Evolutionary conservation across 2,113 vertebrate species (phyloP).

Genomic region (Calidris pugnax): DNA sequence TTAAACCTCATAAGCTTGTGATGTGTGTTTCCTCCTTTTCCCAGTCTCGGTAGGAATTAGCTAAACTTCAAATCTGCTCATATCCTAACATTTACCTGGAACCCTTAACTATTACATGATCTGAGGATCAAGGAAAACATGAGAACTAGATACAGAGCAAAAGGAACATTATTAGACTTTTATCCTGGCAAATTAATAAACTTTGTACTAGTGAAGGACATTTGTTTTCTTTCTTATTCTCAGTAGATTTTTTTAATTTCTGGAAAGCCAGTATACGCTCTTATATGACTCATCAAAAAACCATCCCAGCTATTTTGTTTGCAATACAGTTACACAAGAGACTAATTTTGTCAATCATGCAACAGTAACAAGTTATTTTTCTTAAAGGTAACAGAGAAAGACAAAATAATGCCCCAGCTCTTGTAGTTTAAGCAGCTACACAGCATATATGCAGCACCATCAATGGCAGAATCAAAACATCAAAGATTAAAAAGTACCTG

Average conservation of each 20-base stretch:
- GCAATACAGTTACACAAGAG: neutral
- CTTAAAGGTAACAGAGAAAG: neutral
- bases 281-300: neutral
- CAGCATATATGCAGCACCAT: neutral
- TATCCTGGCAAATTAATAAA: accelerated
- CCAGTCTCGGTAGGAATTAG: neutral
- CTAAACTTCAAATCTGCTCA: neutral
- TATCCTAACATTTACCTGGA: neutral
- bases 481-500: neutral
- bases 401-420: neutral
- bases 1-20: neutral
- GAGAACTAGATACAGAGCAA: neutral
- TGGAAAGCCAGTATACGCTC: neutral
- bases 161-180: neutral
- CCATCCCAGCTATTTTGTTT: neutral
- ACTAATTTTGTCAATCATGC: neutral
- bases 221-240: neutral
- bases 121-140: neutral
- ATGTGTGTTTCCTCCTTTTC: neutral
- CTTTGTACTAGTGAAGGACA: neutral
- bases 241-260: neutral
- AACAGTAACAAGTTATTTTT: neutral
- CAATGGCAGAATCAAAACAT: neutral
- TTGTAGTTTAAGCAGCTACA: neutral
- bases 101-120: neutral